These are phyloP conservation scores for Diorhabda elongata DNA, from an alignment of 1,140 invertebrate species.

Conservation along the genomic window DNA sequence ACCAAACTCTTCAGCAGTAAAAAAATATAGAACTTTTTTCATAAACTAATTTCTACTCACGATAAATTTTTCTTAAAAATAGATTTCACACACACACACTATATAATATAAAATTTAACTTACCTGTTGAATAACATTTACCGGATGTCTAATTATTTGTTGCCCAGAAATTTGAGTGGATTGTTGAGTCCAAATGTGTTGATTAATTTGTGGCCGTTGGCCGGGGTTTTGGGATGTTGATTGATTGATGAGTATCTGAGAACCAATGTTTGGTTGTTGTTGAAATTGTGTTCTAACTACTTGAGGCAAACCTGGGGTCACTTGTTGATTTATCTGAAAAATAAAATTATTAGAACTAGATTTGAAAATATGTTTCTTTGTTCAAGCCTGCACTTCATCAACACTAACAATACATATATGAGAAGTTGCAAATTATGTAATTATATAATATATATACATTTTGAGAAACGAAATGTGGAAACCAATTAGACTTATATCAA, in stretches of 20 bases:
- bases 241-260: conserved; percentile 38
- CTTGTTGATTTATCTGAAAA: conserved; percentile 20
- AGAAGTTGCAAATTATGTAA: no score
- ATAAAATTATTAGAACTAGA: conserved; percentile 23
- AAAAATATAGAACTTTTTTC: no score
- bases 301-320: conserved; percentile 36
- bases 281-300: conserved; percentile 29
- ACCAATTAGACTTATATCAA: no score
- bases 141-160: conserved; percentile 35
- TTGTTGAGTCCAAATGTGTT: conserved; percentile 37
- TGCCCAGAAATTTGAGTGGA: conserved; percentile 25
- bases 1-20: no score
- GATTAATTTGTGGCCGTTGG: conserved; percentile 33
- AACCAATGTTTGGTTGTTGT: conserved; percentile 27
- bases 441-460: no score
- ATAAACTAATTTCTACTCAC: no score
- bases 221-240: conserved; percentile 40
- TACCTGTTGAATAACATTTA: conserved; percentile 37
- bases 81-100: no score
- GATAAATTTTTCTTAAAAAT: no score
- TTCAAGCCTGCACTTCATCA: no score
- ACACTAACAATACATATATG: no score
- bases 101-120: not conserved
- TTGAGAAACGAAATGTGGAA: no score
- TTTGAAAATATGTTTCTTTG: no score